Conservation (phyloP, 2,797 vertebrate species). For the Antrozous pallidus region DNA sequence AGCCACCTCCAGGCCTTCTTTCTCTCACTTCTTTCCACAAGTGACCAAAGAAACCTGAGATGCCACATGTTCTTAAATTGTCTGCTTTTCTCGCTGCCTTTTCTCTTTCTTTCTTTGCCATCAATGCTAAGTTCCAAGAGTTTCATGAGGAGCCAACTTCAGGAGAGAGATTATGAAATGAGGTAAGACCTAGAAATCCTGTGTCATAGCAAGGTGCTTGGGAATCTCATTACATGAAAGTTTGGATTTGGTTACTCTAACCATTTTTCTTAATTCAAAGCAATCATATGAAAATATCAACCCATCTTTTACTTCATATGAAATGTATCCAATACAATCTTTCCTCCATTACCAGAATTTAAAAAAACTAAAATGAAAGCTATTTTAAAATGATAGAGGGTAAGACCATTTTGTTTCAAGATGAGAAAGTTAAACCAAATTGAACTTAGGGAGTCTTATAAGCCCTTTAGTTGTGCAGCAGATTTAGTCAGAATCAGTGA, state of each 20-base stretch:
- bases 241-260: background rate
- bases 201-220: background rate
- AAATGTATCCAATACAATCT: background rate
- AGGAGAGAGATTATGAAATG: constrained; percentile 1
- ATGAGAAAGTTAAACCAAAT: background rate
- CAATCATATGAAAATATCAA: background rate
- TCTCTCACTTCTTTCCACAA: background rate
- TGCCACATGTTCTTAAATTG: background rate
- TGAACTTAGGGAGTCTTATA: background rate
- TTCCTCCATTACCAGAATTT: background rate
- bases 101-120: background rate
- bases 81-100: background rate
- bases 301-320: background rate
- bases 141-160: background rate
- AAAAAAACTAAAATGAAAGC: background rate
- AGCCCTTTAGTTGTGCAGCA: background rate
- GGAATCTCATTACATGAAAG: background rate
- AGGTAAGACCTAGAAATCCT: background rate
- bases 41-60: background rate
- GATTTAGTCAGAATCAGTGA: background rate
- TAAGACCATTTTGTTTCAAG: constrained; percentile 19
- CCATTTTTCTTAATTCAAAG: background rate
- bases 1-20: background rate
- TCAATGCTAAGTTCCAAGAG: background rate
- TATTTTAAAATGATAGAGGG: background rate